Percentiles rank a stretch among this genome's conserved stretches.
phyloP scores from a whole-genome alignment of 1,140 invertebrate genomes.

The Caenorhabditis brenneri region DNA sequence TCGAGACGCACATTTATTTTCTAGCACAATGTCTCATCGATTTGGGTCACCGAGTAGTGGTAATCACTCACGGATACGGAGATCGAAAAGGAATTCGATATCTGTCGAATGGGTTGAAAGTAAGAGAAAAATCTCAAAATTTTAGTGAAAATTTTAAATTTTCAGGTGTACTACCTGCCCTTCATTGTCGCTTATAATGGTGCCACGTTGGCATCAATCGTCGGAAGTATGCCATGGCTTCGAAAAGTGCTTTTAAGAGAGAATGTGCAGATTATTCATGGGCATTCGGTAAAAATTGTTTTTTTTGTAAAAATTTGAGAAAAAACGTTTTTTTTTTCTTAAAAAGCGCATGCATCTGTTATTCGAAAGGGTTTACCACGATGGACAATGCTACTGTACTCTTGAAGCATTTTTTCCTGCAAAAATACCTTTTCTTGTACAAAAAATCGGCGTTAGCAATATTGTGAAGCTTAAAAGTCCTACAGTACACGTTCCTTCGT shows the following conservation, averaged over 20 bases:
- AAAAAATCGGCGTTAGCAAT: no score
- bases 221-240: slow-evolving; percentile 86
- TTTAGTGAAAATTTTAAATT: slow-evolving; percentile 53
- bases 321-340: background rate
- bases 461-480: no score
- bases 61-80: slow-evolving; percentile 91
- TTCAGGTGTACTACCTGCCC: slow-evolving; percentile 92
- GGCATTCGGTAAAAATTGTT: slow-evolving; percentile 83
- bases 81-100: slow-evolving; percentile 85
- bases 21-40: slow-evolving; percentile 89
- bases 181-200: slow-evolving; percentile 93
- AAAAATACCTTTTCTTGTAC: no score
- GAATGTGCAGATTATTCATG: slow-evolving; percentile 90
- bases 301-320: background rate
- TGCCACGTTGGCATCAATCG: slow-evolving; percentile 89
- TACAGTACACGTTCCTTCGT: no score
- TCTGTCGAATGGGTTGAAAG: slow-evolving; percentile 93
- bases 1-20: slow-evolving; percentile 98
- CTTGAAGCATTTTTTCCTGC: no score
- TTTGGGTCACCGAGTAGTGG: slow-evolving; percentile 82
- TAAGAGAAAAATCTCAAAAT: slow-evolving; percentile 68
- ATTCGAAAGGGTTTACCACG: no score
- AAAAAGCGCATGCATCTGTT: no score
- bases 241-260: slow-evolving; percentile 90
- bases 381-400: no score